Evolutionary conservation across 2,888 invertebrate species (phyloP), one percentile per base, ranked within the genome.

Genomic region (Lycaena phlaeas): DNA sequence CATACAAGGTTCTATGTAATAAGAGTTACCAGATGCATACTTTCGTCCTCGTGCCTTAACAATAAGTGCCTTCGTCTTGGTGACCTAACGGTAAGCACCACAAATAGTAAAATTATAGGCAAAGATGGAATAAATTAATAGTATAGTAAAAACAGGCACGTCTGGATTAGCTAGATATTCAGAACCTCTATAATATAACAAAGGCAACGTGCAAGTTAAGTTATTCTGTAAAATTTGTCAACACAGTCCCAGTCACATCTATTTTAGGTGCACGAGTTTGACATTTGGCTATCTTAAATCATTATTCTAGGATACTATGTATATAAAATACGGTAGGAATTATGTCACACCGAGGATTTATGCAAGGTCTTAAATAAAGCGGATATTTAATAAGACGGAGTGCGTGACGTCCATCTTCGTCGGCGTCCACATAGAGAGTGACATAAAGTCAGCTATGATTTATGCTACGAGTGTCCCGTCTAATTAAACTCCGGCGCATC

Each of bases 401-500:
- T 40, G 46, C 27, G 44, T 38, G 45, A 49, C 50, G 51, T 54
- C 49, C 49, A 43, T 51, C 54, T 52, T 49, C 48, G 42, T 43
- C 47, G 46, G 44, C 39, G 47, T 46, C 47, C 47, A 42, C 47
- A 45, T 51, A 46, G 48, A 49, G 58, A 63, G 53, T 57, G 60
- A 64, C 59, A 56, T 59, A 56, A 55, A 61, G 60, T 64, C 61
- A 62, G 57, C 52, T 58, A 73, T 74, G 72, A 75, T 74, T 68
- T 70, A 73, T 67, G 59, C 58, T 49, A 55, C 56, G 54, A 64
- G 53, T 57, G 54, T 58, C 59, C 63, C 61, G 61, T 68, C 70
- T 76, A 75, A 77, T 76, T 76, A 75, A 64, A 59, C 62, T 57
- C 64, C 53, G 47, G 64, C 65, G 68, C 68, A 67, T 66, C 65